Percentiles rank a stretch among this genome's conserved stretches.
These are phyloP conservation scores for Oreohelix idahoensis DNA, from an alignment of 1,140 invertebrate genomes.

Conservation along the genomic window DNA sequence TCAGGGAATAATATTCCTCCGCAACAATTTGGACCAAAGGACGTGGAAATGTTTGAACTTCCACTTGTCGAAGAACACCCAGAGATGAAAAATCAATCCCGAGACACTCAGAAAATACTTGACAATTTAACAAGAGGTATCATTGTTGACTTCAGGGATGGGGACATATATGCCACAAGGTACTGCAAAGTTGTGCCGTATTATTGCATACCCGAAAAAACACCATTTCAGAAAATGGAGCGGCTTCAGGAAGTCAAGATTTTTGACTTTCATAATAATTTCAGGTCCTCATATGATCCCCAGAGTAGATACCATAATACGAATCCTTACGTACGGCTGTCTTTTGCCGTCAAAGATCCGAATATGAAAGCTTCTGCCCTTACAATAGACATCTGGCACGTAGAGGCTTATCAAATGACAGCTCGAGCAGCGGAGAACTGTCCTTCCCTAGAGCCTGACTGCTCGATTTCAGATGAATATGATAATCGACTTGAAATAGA, in stretches of 20 bases:
- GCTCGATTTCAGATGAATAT: not conserved
- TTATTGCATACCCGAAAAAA: not conserved
- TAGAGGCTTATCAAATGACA: not conserved
- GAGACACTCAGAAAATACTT: not conserved
- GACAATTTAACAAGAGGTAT: not conserved
- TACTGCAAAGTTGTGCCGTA: slow-evolving; percentile 4
- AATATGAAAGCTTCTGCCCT: not conserved
- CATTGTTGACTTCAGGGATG: not conserved
- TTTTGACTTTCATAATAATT: not conserved
- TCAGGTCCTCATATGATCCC: not conserved
- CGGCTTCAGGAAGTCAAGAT: not conserved
- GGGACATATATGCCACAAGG: not conserved
- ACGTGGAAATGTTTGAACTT: not conserved
- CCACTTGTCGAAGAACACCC: not conserved
- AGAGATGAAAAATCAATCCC: not conserved
- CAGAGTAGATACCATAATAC: not conserved
- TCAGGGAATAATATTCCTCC: not conserved
- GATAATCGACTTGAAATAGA: not conserved
- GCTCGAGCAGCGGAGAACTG: not conserved
- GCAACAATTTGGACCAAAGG: not conserved
- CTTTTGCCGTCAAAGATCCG: not conserved
- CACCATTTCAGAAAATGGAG: not conserved
- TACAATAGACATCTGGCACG: not conserved
- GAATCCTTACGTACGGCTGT: not conserved
- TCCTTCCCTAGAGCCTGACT: not conserved